Evolutionary conservation across 2,888 invertebrate genomes (phyloP).

Genomic region (Blera fallax): DNA sequence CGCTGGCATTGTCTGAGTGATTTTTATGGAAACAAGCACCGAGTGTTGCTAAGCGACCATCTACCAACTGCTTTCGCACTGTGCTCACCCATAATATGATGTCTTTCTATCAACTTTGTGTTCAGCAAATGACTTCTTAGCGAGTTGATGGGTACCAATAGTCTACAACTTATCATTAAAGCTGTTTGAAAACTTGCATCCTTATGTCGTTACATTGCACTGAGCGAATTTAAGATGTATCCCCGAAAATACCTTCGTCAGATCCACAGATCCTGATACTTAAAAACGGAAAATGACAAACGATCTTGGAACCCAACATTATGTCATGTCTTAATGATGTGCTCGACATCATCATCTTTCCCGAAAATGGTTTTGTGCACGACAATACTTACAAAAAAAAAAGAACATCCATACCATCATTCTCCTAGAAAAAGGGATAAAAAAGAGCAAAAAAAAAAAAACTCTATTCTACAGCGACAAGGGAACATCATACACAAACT

Average conservation of each 20-base stretch:
- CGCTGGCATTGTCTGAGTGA: too few relatives aligned
- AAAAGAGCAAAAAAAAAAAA: neutral
- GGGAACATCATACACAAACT: conserved; percentile 22
- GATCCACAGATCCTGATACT: neutral
- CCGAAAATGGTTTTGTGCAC: neutral
- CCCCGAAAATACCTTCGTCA: neutral
- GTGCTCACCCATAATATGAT: too few relatives aligned
- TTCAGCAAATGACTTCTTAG: too few relatives aligned
- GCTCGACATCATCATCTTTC: conserved; percentile 4
- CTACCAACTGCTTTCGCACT: too few relatives aligned
- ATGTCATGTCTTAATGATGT: conserved; percentile 35
- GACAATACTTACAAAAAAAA: neutral
- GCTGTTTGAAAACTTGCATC: neutral
- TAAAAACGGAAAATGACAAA: conserved; percentile 16
- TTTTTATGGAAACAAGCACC: too few relatives aligned
- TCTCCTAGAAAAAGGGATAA: neutral
- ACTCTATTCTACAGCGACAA: neutral
- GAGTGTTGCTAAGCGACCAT: too few relatives aligned
- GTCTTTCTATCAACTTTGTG: too few relatives aligned
- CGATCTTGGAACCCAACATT: neutral
- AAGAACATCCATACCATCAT: neutral
- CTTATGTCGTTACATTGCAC: too few relatives aligned
- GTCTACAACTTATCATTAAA: neutral
- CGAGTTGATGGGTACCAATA: too few relatives aligned
- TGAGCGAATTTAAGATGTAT: too few relatives aligned